Conservation (phyloP, 2,888 invertebrate species). For the Agonum fuliginosum region DNA sequence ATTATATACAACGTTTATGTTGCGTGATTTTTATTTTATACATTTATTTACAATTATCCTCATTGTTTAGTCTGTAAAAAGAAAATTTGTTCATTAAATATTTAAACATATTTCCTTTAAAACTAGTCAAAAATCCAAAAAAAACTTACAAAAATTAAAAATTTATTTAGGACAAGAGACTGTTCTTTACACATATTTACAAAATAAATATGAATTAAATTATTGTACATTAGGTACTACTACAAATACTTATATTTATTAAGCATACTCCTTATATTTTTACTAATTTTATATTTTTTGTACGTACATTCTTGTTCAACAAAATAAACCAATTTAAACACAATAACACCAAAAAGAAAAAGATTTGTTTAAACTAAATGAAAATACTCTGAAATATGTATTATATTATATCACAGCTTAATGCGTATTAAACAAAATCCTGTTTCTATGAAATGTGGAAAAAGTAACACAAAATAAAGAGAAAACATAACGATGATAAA, state of each 20-base stretch:
- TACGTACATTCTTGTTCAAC: conserved; percentile 6
- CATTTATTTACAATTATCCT: conserved; percentile 43
- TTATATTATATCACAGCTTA: conserved; percentile 31
- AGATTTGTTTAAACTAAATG: background rate
- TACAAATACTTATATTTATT: conserved; percentile 35
- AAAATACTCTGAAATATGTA: background rate
- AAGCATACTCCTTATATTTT: background rate
- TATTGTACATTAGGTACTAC: conserved; percentile 26
- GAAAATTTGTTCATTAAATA: conserved; percentile 17
- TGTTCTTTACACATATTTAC: conserved; percentile 54
- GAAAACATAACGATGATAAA: background rate
- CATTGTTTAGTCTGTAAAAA: conserved; percentile 47
- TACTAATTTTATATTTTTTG: conserved; percentile 20
- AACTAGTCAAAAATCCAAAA: conserved; percentile 44
- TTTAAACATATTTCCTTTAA: background rate
- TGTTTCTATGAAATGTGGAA: background rate
- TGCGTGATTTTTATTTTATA: conserved; percentile 34
- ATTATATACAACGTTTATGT: background rate
- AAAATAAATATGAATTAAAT: conserved; percentile 56
- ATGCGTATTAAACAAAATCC: conserved; percentile 9
- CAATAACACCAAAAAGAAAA: background rate
- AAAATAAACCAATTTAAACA: background rate
- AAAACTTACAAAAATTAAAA: conserved; percentile 47
- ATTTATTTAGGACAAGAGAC: conserved; percentile 39
- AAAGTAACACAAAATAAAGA: conserved; percentile 7